Base-by-base conservation (phyloP, 64 coral and sea anemone genomes). In the Exaiptasia diaphana region DNA sequence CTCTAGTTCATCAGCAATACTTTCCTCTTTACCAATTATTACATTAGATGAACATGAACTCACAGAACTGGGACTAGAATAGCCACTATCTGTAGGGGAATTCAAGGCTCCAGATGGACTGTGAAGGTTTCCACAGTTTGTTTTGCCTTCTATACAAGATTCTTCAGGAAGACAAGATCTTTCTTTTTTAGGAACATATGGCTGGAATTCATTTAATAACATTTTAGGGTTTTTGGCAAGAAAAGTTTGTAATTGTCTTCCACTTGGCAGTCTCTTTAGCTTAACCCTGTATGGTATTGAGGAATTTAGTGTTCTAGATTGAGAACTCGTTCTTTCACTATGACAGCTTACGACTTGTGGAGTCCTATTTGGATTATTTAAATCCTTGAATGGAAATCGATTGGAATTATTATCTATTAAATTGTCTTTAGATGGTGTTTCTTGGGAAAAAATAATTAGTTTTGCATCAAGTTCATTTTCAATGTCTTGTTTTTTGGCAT, bases 71-170 rank as follows among this genome's bases (percentile, higher is more conserved):
- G 91, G 91, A 59, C 91, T 94, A 2, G 85, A 94, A 59, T 94
- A 94, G n/a, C 91, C 91, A 79, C 91, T 94, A 34, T 94, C 91
- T 48, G 85, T 94, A 33, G 78, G 91, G 54, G 24, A 59, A 31
- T 91, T 64, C 50, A 21, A 22, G 49, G 45, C 10, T 10, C 49
- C 49, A 33, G 61, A 43, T 79, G 75, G 27, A 86, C 89, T 15
- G 75, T 84, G 30, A 86, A 54, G 42, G 80, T 82, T 50, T 91
- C 81, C 89, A 33, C 63, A 78, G 20, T 72, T 58, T 29, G 80
- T 46, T 42, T 25, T 12, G 41, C 81, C 49, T 52, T 10, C 10
- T 10, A 52, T 12, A 52, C 49, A 52, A 12, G 10, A 52, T n/a
- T n/a, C 49, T 52, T 52, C n/a, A 12, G 49, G 10, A 52, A 24